phyloP scores from a whole-genome alignment of 2,113 vertebrate species.

The Festucalex cinctus region DNA sequence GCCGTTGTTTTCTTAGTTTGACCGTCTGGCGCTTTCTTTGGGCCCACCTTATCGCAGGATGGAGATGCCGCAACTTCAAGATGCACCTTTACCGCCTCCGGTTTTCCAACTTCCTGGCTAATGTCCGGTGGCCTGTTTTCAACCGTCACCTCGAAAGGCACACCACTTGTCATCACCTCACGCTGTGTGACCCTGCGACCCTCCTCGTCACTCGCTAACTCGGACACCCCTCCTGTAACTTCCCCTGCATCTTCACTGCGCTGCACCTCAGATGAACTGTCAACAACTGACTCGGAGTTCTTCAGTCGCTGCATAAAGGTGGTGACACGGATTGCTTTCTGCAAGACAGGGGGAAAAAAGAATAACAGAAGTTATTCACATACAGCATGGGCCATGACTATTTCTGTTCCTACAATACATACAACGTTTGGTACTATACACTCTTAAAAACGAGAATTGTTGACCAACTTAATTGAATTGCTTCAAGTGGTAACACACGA shows the following conservation, averaged over 20 bases:
- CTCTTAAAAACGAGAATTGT: too few relatives aligned
- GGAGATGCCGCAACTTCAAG: slow-evolving; percentile 49
- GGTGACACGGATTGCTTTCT: slow-evolving; percentile 85
- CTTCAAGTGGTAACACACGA: too few relatives aligned
- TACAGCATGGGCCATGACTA: not conserved
- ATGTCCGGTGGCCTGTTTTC: slow-evolving; percentile 50
- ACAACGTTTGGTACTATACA: not conserved
- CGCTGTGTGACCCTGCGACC: slow-evolving; percentile 50
- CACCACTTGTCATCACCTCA: slow-evolving; percentile 61
- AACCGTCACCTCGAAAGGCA: slow-evolving; percentile 71
- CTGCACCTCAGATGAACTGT: slow-evolving; percentile 56
- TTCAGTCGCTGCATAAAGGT: slow-evolving; percentile 84
- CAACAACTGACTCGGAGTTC: slow-evolving; percentile 64
- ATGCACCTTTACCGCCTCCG: slow-evolving; percentile 25
- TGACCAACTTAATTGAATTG: too few relatives aligned
- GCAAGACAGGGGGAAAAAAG: slow-evolving; percentile 40
- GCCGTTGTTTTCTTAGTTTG: slow-evolving; percentile 50
- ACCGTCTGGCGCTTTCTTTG: slow-evolving; percentile 39
- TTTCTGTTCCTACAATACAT: slow-evolving; percentile 18
- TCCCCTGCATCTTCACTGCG: slow-evolving; percentile 42
- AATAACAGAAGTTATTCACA: not conserved
- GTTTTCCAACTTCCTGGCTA: slow-evolving; percentile 40
- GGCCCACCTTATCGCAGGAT: slow-evolving; percentile 17
- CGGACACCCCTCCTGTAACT: slow-evolving; percentile 50
- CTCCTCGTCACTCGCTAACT: slow-evolving; percentile 52